phyloP scores from a whole-genome alignment of 1,140 invertebrate species.

The Thereuonema tuberculata region DNA sequence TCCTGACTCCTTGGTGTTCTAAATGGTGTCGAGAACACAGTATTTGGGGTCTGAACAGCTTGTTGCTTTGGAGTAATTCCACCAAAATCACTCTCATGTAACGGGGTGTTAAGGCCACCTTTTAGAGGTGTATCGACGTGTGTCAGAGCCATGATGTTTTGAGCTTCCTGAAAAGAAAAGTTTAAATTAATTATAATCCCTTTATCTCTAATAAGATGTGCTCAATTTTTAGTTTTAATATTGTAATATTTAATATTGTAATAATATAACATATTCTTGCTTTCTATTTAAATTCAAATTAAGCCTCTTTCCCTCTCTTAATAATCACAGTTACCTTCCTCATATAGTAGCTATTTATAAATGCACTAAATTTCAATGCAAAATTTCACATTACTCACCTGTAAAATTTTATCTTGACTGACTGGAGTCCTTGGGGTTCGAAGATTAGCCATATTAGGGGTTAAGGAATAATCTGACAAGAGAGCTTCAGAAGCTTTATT shows the following conservation, averaged over 20 bases:
- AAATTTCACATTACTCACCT: slow-evolving; percentile 31
- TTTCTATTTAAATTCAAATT: too few relatives aligned
- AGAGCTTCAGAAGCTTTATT: slow-evolving; percentile 67
- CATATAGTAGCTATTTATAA: background rate
- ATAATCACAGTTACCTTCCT: too few relatives aligned
- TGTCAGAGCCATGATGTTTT: slow-evolving; percentile 94
- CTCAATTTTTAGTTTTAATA: too few relatives aligned
- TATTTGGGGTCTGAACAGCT: slow-evolving; percentile 78
- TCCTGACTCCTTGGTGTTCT: slow-evolving; percentile 39
- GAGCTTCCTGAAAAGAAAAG: slow-evolving; percentile 66
- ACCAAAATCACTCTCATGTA: slow-evolving; percentile 76
- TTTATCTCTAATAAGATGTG: too few relatives aligned
- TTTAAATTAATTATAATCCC: background rate
- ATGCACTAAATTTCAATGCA: background rate
- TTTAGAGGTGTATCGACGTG: slow-evolving; percentile 96
- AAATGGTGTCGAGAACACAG: slow-evolving; percentile 84
- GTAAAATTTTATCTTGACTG: slow-evolving; percentile 44
- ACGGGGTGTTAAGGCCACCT: slow-evolving; percentile 81
- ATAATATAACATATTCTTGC: too few relatives aligned
- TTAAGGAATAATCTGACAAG: slow-evolving; percentile 79
- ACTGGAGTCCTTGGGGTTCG: slow-evolving; percentile 81
- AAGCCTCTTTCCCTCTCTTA: too few relatives aligned
- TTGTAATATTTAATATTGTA: too few relatives aligned
- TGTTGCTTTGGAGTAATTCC: slow-evolving; percentile 60
- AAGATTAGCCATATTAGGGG: slow-evolving; percentile 47